Base-by-base conservation (phyloP, 2,888 invertebrate species). In the Epinotia nisella region DNA sequence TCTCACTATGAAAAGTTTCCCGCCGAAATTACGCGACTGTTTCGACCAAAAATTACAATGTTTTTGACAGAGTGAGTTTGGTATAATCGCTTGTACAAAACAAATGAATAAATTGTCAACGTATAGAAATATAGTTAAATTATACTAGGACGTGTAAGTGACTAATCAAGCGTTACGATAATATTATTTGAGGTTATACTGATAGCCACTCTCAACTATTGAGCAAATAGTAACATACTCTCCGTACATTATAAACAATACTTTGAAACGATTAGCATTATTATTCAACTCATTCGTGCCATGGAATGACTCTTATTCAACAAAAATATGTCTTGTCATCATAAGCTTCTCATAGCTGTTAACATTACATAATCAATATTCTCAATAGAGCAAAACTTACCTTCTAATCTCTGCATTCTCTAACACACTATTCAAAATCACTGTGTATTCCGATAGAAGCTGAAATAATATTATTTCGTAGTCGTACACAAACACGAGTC, bases 321-420 rank as follows among this genome's bases (percentile, higher is more conserved):
- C n/a, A 56, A 61, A 78, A 80, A 78, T 77, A 78, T 81, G 81
- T 80, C 79, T 84, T 80, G 84, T 85, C 83, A 85, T 80, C 81
- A 83, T 70, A 75, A 76, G 45, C 75, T 76, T 75, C 79, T 78
- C 75, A 55, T 68, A 78, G 71, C 75, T 70, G 73, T 79, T 81
- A 81, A 79, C 76, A 81, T 92, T 91, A 92, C 86, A 92, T 92
- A 92, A 92, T 81, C 83, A 77, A 72, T 74, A 72, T 75, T 74
- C 80, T 69, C 71, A 75, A 76, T 75, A 51, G 21, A 72, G 74
- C 59, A 74, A 68, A 79, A 83, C 91, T 90, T 86, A 92, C 92
- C 91, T 87, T 83, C 65, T 77, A 69, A 75, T 74, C 72, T 59
- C 79, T 74, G 79, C 77, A 81, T 80, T 78, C 78, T 76, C 78